Evolutionary conservation across 1,140 invertebrate genomes (phyloP), one percentile per base, ranked within the genome.

Genomic region (Aricia agestis): DNA sequence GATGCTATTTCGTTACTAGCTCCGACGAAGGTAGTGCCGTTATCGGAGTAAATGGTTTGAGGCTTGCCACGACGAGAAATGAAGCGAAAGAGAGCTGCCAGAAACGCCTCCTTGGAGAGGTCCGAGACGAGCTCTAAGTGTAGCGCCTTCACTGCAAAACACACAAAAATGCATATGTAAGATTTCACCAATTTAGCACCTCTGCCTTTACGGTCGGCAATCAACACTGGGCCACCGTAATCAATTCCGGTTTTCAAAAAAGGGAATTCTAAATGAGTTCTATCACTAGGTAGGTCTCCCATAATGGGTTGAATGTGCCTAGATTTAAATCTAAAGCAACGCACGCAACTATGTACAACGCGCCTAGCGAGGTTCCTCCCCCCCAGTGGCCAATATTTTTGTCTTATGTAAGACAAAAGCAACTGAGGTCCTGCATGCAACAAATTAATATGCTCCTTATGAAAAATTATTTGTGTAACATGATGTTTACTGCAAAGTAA

Each of bases 381-480:
- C 17, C 66, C 70, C 13, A 74, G 15, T 36, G 68, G 68, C 75
- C 75, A 76, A 66, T 76, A 76, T 2, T 31, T 74, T 32, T 70
- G 72, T 9, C 69, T 41, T 2, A 76, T 72, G 9, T 52, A 32
- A 42, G 70, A 45, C 17, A 74, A 57, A 7, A 73, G 69, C 36
- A 72, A 58, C 52, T 71, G 72, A 18, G 72, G 69, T 13, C 69
- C 65, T 11, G 72, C 68, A 67, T 76, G 72, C 4, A 76, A 32
- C 19, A 67, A 58, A 31, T 32, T 74, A 45, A 58, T 52, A 25
- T 74, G 72, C 11, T 68, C 25, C 7, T 25, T 42, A 59, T 66
- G 5, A 59, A 76, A 72, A 57, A 76, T 58, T 15, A 70, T 42
- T 66, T 72, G 70, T 17, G 69, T 74, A 52, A 73, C 41, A 13